Conservation (phyloP, 2,113 vertebrate genomes). For the Centropristis striata region DNA sequence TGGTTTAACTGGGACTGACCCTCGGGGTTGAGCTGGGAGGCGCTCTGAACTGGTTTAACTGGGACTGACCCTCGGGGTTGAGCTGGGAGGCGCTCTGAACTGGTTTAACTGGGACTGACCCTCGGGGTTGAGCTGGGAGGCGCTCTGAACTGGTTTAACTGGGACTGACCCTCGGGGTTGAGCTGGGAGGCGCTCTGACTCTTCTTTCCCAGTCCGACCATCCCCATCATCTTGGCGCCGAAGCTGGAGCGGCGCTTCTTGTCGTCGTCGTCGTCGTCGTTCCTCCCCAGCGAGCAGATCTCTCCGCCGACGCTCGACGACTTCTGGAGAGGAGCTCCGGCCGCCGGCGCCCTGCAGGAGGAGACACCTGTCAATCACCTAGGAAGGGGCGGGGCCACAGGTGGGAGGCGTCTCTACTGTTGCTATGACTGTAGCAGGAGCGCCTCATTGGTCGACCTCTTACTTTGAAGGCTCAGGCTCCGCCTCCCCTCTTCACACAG, state of each 20-base stretch:
- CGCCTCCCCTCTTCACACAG: too few relatives aligned
- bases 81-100: too few relatives aligned
- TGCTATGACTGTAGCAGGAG: background rate
- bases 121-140: constrained; percentile 91
- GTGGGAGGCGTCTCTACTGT: background rate
- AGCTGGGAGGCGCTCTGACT: constrained; percentile 96
- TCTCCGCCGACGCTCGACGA: constrained; percentile 94
- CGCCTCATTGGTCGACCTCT: constrained; percentile 27
- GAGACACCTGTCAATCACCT: constrained; percentile 62
- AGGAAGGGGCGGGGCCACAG: background rate
- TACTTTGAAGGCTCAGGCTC: constrained; percentile 68
- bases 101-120: constrained; percentile 62
- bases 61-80: too few relatives aligned
- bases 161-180: constrained; percentile 83
- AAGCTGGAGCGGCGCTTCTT: constrained; percentile 96
- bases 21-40: too few relatives aligned
- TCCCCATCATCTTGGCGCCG: constrained; percentile 95
- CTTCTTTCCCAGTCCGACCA: constrained; percentile 95
- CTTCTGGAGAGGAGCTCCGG: constrained; percentile 91
- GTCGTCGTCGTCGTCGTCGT: constrained; percentile 89
- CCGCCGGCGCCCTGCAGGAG: constrained; percentile 84
- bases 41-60: too few relatives aligned
- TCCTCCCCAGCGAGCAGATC: constrained; percentile 93
- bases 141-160: constrained; percentile 70
- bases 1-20: too few relatives aligned